Conservation (phyloP, 1,140 invertebrate genomes). For the Drosophila persimilis region DNA sequence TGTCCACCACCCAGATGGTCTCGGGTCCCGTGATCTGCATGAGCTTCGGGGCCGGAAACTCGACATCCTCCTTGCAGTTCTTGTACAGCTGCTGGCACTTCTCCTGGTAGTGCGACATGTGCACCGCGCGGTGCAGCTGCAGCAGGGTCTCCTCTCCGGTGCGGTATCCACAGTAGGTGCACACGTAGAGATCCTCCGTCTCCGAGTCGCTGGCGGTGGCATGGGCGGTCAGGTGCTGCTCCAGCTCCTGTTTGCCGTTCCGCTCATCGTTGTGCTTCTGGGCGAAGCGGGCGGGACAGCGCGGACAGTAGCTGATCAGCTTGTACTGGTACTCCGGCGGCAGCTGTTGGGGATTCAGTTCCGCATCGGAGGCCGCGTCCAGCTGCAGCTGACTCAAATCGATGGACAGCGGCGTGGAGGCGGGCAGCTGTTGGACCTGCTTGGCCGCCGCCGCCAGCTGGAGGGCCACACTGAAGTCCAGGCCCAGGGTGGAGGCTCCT, state of each 20-base stretch:
- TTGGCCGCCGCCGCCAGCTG: conserved; percentile 83
- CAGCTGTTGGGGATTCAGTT: conserved; percentile 45
- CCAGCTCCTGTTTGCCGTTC: conserved; percentile 75
- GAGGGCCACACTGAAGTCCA: conserved; percentile 82
- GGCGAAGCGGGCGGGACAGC: conserved; percentile 90
- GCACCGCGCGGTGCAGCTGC: conserved; percentile 89
- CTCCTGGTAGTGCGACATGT: conserved; percentile 92
- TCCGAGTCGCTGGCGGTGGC: conserved; percentile 63
- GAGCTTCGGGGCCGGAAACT: conserved; percentile 86
- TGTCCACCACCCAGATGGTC: conserved; percentile 83
- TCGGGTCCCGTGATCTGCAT: conserved; percentile 84
- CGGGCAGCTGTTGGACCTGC: conserved; percentile 53
- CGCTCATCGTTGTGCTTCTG: conserved; percentile 84
- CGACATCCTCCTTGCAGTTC: conserved; percentile 86
- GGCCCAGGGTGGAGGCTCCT: conserved; percentile 19
- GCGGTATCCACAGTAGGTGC: conserved; percentile 91
- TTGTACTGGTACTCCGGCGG: conserved; percentile 82
- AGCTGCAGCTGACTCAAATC: conserved; percentile 61
- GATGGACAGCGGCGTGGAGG: conserved; percentile 46
- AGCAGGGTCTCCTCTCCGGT: conserved; percentile 88
- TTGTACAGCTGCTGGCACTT: conserved; percentile 88
- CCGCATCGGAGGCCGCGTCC: conserved; percentile 30
- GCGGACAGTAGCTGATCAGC: conserved; percentile 85
- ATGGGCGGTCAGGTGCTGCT: conserved; percentile 86
- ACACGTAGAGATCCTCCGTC: conserved; percentile 84